Evolutionary conservation across 35 echinoderm and acorn worm species (phyloP), one percentile per base, ranked within the genome.

Genomic region (Anneissia japonica): DNA sequence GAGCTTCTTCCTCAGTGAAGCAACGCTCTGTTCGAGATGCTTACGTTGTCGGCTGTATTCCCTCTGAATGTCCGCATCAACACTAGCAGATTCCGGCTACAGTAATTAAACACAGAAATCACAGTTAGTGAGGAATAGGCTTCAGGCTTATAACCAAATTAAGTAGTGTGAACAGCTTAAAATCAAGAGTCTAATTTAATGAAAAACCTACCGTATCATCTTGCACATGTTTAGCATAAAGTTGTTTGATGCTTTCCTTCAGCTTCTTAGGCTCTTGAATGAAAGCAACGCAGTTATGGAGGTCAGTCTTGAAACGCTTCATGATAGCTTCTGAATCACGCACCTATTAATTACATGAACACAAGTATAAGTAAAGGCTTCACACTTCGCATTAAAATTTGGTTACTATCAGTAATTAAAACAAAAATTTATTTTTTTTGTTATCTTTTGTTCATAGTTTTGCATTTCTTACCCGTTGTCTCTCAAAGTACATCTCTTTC

Each of bases 11-110:
- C 96, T 43, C 0, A 99, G 92, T 14, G 96, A 99, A 28, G 92
- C 92, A 5, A 99, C 96, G 46, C 96, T 99, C 87, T 99, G 96
- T 81, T 99, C 96, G 0, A 99, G 89, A 78, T 99, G 96, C 38
- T 99, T 99, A n/a, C 96, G 90, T 80, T 99, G 96, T 73, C 96
- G 82, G 84, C 96, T 99, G 84, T 99, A 99, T 51, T 99, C 96
- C 82, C 89, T 85, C 83, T 99, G 96, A 34, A 94, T 94, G 87
- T 99, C 96, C 6, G 92, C 96, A 87, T 99, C 95, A 28, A 99
- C 96, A 75, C 96, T 99, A 37, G 96, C 96, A 37, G 96, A 99
- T 64, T 99, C 96, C 82, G 93, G 75, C 95, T 97, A 89, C 31
- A 82, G 29, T 0, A 34, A 73, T 21, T 16, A 33, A 56, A 1